Evolutionary conservation across 1,140 invertebrate species (phyloP).

Genomic region (Cydia strobilella): DNA sequence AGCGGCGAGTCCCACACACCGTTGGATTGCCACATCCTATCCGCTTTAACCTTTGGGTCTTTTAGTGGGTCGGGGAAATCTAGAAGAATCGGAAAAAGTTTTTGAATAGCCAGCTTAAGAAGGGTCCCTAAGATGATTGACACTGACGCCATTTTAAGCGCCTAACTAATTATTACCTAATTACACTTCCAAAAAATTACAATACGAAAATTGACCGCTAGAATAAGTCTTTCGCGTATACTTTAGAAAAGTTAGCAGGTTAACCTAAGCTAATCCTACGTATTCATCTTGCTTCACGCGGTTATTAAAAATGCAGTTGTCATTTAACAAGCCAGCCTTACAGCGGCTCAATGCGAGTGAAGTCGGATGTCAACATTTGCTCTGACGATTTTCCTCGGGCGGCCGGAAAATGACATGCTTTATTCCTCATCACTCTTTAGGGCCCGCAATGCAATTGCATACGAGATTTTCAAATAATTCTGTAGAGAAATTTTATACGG

Average conservation of each 20-base stretch:
- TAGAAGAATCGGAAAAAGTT: too few species aligned
- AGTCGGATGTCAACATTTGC: conserved; percentile 70
- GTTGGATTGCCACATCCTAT: too few species aligned
- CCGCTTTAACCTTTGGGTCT: too few species aligned
- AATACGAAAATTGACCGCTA: too few species aligned
- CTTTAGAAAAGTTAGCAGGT: neutral
- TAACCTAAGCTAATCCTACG: neutral
- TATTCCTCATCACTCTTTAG: conserved; percentile 52
- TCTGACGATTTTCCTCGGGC: conserved; percentile 57
- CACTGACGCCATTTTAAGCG: too few species aligned
- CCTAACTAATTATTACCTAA: too few species aligned
- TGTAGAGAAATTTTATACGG: conserved; percentile 37
- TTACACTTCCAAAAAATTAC: too few species aligned
- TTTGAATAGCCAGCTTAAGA: too few species aligned
- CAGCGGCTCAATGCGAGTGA: conserved; percentile 40
- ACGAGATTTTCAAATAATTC: conserved; percentile 53
- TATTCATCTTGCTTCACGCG: neutral
- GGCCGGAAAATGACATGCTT: conserved; percentile 66
- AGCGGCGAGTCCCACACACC: too few species aligned
- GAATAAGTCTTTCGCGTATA: neutral
- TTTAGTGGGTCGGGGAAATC: too few species aligned
- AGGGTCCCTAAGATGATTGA: too few species aligned
- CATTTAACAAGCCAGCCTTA: neutral
- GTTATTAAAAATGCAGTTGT: conserved; percentile 6
- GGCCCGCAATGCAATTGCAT: conserved; percentile 55